These are phyloP conservation scores for Monarcha castaneiventris DNA, from an alignment of 2,113 vertebrate genomes.

Conservation along the genomic window DNA sequence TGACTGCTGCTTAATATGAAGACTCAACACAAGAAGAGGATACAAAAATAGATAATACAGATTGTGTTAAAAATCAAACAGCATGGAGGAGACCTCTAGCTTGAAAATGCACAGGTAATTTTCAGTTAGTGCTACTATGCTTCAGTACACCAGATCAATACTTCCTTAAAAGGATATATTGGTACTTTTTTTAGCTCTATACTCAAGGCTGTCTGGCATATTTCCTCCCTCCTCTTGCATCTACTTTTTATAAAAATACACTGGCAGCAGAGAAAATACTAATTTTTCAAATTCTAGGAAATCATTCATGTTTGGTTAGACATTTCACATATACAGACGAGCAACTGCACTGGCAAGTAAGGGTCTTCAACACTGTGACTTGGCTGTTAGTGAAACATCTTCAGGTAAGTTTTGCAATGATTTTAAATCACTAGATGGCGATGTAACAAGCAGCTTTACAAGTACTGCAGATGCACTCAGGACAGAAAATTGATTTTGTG, in stretches of 20 bases:
- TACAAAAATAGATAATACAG: background rate
- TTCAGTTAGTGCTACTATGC: background rate
- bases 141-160: background rate
- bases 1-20: background rate
- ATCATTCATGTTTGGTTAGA: background rate
- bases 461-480: background rate
- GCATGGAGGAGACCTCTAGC: background rate
- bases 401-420: background rate
- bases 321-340: background rate
- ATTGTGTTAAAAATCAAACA: background rate
- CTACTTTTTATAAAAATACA: background rate
- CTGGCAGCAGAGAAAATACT: background rate
- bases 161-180: background rate
- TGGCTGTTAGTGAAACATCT: rapidly evolving
- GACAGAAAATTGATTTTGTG: background rate
- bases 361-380: background rate
- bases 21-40: background rate
- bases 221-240: background rate
- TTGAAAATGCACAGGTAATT: background rate
- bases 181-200: background rate
- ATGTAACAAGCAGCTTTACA: background rate
- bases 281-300: background rate
- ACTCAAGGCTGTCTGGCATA: background rate
- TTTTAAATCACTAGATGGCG: conserved; percentile 24
- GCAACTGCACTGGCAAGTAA: background rate